Evolutionary conservation across 2,888 invertebrate species (phyloP).

Genomic region (Drosophila cyrtoloma): DNA sequence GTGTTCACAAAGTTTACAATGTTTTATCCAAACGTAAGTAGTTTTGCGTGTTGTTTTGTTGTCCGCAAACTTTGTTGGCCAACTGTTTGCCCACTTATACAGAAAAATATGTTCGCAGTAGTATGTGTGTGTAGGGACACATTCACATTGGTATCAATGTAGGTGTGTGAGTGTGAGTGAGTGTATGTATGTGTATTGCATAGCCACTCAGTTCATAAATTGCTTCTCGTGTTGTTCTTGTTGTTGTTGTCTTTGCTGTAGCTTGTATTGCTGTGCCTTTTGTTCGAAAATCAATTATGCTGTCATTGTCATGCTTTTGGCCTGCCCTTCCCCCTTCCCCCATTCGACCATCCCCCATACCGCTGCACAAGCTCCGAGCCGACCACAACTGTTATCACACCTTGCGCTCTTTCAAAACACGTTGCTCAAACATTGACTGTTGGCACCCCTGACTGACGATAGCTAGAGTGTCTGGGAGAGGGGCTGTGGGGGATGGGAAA

Average conservation of each 20-base stretch:
- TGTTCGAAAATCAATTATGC: slow-evolving; percentile 82
- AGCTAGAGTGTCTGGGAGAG: not conserved
- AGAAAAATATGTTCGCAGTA: slow-evolving; percentile 16
- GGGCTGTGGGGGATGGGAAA: not conserved
- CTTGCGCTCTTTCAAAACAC: slow-evolving; percentile 77
- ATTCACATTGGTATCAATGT: slow-evolving; percentile 5
- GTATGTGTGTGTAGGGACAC: slow-evolving; percentile 13
- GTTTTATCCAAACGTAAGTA: slow-evolving; percentile 62
- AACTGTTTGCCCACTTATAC: slow-evolving; percentile 58
- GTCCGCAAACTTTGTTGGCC: slow-evolving; percentile 69
- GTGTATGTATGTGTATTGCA: slow-evolving; percentile 28
- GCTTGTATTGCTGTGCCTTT: slow-evolving; percentile 75
- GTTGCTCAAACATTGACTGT: slow-evolving; percentile 82
- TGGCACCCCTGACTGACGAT: slow-evolving; percentile 48
- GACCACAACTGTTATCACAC: slow-evolving; percentile 79
- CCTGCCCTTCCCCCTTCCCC: slow-evolving; percentile 30
- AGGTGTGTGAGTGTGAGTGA: not conserved
- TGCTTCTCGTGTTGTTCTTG: slow-evolving; percentile 42
- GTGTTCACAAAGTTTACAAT: slow-evolving; percentile 66
- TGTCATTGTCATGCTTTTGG: slow-evolving; percentile 81
- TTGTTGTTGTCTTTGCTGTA: slow-evolving; percentile 21
- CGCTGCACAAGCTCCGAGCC: slow-evolving; percentile 15
- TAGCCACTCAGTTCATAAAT: slow-evolving; percentile 70
- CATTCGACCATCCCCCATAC: not conserved
- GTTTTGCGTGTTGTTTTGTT: slow-evolving; percentile 71